phyloP scores from a whole-genome alignment of 2,113 vertebrate genomes.

The Chaetodon trifascialis region DNA sequence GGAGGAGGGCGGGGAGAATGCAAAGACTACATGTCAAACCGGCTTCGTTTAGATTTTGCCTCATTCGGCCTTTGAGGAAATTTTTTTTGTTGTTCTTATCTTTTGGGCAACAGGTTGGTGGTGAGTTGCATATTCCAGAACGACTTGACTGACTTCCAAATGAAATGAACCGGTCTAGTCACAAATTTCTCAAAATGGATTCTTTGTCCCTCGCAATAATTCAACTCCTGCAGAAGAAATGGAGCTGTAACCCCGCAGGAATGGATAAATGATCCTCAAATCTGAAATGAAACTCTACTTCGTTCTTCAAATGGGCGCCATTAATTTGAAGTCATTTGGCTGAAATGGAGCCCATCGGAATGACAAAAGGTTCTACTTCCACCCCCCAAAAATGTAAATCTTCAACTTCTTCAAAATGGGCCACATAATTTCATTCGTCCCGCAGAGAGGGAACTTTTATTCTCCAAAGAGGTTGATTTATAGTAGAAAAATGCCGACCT shows the following conservation, averaged over 20 bases:
- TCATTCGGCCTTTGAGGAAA: constrained; percentile 42
- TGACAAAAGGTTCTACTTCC: constrained; percentile 41
- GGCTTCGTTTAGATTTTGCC: constrained; percentile 74
- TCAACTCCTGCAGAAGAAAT: constrained; percentile 26
- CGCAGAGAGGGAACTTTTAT: constrained; percentile 18
- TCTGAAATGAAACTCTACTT: constrained; percentile 25
- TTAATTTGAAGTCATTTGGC: constrained; percentile 57
- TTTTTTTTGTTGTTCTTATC: constrained; percentile 21
- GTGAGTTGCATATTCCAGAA: constrained; percentile 38
- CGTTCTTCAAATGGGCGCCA: constrained; percentile 41
- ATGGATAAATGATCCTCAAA: constrained; percentile 35
- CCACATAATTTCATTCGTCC: constrained; percentile 25
- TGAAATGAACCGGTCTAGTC: constrained; percentile 7
- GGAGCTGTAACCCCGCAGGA: constrained; percentile 8
- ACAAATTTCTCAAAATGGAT: constrained; percentile 35
- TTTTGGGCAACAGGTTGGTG: constrained; percentile 49
- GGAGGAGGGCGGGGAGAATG: constrained; percentile 70
- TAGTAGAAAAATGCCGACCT: constrained; percentile 33
- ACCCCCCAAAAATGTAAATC: constrained; percentile 40
- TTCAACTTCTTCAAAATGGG: constrained; percentile 44
- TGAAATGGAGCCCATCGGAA: constrained; percentile 52
- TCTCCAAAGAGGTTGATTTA: constrained; percentile 44
- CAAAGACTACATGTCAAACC: constrained; percentile 87
- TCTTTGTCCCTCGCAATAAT: constrained; percentile 22
- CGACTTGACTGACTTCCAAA: constrained; percentile 13